Evolutionary conservation across 2,888 invertebrate genomes (phyloP).

Genomic region (Brachycybe producta): DNA sequence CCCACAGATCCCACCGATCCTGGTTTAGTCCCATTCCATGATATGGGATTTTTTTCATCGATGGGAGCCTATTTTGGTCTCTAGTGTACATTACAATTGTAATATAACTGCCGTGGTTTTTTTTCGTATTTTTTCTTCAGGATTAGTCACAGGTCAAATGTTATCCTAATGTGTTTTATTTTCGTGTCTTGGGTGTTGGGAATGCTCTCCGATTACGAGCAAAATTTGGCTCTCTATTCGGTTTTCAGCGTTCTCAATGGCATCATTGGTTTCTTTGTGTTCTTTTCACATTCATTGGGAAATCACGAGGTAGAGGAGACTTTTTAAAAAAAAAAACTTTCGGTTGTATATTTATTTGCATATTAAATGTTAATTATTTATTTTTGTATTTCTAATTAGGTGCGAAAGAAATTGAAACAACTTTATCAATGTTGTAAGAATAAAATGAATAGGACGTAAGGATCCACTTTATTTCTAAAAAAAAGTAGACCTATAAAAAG

Average conservation of each 20-base stretch:
- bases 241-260: conserved; percentile 27
- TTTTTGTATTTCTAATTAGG: too few species aligned
- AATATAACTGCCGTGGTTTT: too few species aligned
- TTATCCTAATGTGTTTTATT: conserved; percentile 26
- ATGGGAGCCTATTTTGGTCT: too few species aligned
- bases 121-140: conserved; percentile 17
- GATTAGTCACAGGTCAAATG: conserved; percentile 27
- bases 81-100: too few species aligned
- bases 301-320: conserved; percentile 25
- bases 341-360: background rate
- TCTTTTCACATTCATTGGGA: conserved; percentile 26
- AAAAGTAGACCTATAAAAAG: too few species aligned
- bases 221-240: conserved; percentile 27
- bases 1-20: too few species aligned
- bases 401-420: conserved; percentile 1
- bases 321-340: background rate
- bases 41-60: too few species aligned
- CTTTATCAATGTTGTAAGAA: background rate
- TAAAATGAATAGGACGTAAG: background rate
- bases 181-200: conserved; percentile 26
- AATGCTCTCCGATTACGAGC: conserved; percentile 27
- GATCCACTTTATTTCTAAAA: too few species aligned
- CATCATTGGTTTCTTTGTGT: conserved; percentile 25
- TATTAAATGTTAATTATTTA: background rate
- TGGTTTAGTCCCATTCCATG: too few species aligned